A percentile compares a stretch with the other conserved stretches of the same genome.
phyloP scores from a whole-genome alignment of 2,888 invertebrate genomes.

The Nudaria mundana region DNA sequence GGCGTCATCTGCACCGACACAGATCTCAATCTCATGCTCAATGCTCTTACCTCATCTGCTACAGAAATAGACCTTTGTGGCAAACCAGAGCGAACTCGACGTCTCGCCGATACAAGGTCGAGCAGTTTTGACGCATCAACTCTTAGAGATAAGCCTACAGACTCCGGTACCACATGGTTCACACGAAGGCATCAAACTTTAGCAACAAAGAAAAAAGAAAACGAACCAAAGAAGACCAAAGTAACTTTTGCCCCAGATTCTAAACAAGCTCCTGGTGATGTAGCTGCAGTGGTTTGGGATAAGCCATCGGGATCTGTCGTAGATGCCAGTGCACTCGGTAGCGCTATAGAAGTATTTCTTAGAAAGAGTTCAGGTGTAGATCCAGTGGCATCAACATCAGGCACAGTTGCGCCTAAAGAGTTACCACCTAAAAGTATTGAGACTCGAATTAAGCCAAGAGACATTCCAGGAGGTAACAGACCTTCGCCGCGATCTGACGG shows the following conservation, averaged over 20 bases:
- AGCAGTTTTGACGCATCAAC: slow-evolving; percentile 93
- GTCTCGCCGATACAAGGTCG: slow-evolving; percentile 87
- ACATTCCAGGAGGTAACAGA: slow-evolving; percentile 56
- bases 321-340: slow-evolving; percentile 90
- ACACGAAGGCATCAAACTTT: slow-evolving; percentile 89
- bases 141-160: slow-evolving; percentile 74
- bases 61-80: slow-evolving; percentile 89
- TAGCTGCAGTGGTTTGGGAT: slow-evolving; percentile 87
- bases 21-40: slow-evolving; percentile 89
- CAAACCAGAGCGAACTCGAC: slow-evolving; percentile 79
- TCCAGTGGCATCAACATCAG: slow-evolving; percentile 56
- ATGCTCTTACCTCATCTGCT: slow-evolving; percentile 89
- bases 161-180: slow-evolving; percentile 87
- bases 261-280: slow-evolving; percentile 78
- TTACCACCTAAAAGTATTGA: slow-evolving; percentile 48
- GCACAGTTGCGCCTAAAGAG: slow-evolving; percentile 43
- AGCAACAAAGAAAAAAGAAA: slow-evolving; percentile 82
- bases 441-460: slow-evolving; percentile 58
- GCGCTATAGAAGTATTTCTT: slow-evolving; percentile 91
- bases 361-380: slow-evolving; percentile 80
- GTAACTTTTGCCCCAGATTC: slow-evolving; percentile 84
- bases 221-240: slow-evolving; percentile 72
- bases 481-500: slow-evolving; percentile 41
- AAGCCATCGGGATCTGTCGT: slow-evolving; percentile 88
- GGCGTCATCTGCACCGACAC: slow-evolving; percentile 92